Evolutionary conservation across 2,113 vertebrate species (phyloP).

Genomic region (Echinops telfairi): DNA sequence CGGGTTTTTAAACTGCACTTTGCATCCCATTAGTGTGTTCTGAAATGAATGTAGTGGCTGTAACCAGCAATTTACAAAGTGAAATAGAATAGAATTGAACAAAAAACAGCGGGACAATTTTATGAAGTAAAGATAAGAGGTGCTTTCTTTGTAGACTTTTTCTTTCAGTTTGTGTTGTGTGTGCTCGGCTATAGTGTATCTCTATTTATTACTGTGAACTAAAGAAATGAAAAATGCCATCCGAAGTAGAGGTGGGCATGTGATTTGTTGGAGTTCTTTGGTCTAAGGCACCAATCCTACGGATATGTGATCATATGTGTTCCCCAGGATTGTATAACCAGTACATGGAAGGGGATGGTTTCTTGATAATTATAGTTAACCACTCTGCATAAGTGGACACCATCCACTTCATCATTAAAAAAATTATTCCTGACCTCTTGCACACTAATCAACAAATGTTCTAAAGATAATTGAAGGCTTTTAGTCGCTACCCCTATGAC

Average conservation of each 20-base stretch:
- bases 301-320: neutral
- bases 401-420: slow-evolving; percentile 10
- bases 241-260: neutral
- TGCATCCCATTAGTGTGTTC: neutral
- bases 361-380: neutral
- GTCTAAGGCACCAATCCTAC: too few species aligned
- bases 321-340: neutral
- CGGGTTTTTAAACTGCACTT: neutral
- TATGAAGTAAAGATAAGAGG: neutral
- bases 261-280: neutral
- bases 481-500: neutral
- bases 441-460: slow-evolving; percentile 44
- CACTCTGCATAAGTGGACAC: neutral
- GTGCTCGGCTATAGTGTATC: neutral
- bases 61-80: neutral
- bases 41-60: neutral
- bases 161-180: neutral
- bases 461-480: neutral
- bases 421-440: slow-evolving; percentile 34
- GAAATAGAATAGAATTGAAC: neutral
- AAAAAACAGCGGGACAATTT: neutral
- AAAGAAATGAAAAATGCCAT: slow-evolving; percentile 9
- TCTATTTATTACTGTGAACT: neutral
- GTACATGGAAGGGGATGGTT: neutral
- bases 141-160: neutral